Conservation (phyloP, 2,888 invertebrate genomes). For the Herminia tarsipennalis region DNA sequence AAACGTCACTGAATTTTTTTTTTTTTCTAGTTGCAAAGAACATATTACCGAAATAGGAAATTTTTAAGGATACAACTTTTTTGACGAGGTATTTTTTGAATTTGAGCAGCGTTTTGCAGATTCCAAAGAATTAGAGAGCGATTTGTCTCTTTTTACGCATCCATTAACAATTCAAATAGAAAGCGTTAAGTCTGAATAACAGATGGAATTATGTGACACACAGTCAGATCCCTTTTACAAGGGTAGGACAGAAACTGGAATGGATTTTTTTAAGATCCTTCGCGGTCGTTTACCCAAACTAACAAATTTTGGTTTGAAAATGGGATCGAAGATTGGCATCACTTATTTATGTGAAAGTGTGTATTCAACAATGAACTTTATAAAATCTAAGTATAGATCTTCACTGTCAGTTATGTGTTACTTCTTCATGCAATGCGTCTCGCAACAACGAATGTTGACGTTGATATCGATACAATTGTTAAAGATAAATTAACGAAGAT, state of each 20-base stretch:
- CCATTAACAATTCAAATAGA: neutral
- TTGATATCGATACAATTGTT: neutral
- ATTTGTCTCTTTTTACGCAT: conserved; percentile 3
- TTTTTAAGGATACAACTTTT: neutral
- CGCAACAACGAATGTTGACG: neutral
- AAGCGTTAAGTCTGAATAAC: neutral
- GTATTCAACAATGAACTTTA: conserved; percentile 9
- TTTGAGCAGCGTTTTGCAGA: neutral
- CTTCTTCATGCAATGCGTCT: neutral
- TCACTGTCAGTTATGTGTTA: neutral
- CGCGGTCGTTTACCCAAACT: conserved; percentile 9
- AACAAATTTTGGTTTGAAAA: conserved; percentile 9
- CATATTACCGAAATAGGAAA: neutral
- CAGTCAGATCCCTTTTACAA: neutral
- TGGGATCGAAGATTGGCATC: conserved; percentile 12
- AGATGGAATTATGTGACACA: neutral
- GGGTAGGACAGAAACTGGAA: conserved; percentile 7
- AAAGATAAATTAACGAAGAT: neutral
- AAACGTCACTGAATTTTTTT: neutral
- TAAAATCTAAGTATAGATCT: conserved; percentile 2
- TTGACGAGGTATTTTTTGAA: neutral
- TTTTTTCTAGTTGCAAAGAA: neutral
- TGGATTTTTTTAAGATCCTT: conserved; percentile 11
- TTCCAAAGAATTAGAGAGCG: neutral
- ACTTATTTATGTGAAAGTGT: conserved; percentile 2